Percentiles rank a stretch among this genome's conserved stretches.
These are phyloP conservation scores for Drosophila atroscutellata DNA, from an alignment of 2,888 invertebrate species.

Conservation along the genomic window DNA sequence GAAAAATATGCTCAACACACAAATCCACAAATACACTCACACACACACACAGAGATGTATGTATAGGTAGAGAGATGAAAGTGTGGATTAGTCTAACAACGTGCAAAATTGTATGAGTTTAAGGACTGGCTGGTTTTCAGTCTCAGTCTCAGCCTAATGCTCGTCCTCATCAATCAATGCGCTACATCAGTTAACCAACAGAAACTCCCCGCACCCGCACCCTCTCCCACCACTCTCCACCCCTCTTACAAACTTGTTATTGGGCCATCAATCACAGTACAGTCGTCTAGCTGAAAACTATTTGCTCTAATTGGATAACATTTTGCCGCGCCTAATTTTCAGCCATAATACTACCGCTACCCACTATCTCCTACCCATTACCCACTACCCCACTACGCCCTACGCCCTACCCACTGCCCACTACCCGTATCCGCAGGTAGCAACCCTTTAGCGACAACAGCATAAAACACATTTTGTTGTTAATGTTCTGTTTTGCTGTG, in stretches of 20 bases:
- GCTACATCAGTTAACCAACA: neutral
- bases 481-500: slow-evolving; percentile 20
- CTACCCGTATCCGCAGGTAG: slow-evolving; percentile 10
- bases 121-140: neutral
- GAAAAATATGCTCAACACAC: slow-evolving; percentile 61
- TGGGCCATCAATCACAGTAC: slow-evolving; percentile 68
- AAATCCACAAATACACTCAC: slow-evolving; percentile 13
- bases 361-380: neutral
- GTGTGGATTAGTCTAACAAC: slow-evolving; percentile 65
- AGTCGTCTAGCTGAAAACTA: slow-evolving; percentile 45
- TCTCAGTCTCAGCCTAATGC: neutral
- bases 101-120: slow-evolving; percentile 30
- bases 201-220: neutral
- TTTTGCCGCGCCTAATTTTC: slow-evolving; percentile 62
- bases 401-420: neutral
- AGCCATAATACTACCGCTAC: neutral
- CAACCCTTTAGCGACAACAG: slow-evolving; percentile 52
- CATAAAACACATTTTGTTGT: slow-evolving; percentile 39
- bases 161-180: slow-evolving; percentile 48
- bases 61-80: slow-evolving; percentile 50
- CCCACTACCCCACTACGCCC: neutral
- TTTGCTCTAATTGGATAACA: slow-evolving; percentile 69
- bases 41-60: neutral
- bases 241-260: slow-evolving; percentile 22
- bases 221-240: neutral